Percentiles rank a stretch among this genome's conserved stretches.
These are phyloP conservation scores for Halesus radiatus DNA, from an alignment of 1,140 invertebrate genomes.

Conservation along the genomic window DNA sequence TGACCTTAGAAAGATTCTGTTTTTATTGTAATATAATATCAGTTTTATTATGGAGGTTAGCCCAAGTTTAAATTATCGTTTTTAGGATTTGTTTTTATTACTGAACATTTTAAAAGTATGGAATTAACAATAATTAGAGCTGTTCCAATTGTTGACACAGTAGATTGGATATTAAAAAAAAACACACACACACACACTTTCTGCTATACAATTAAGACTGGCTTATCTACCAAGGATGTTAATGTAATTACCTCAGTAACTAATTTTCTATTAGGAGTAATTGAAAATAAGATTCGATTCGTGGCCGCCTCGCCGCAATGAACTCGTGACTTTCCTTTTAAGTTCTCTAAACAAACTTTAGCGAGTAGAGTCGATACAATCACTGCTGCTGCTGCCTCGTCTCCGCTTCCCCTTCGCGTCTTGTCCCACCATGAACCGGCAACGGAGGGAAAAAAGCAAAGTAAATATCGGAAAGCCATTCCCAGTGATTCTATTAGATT, in stretches of 20 bases:
- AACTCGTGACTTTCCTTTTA: conserved; percentile 14
- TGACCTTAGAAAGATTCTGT: too few species aligned
- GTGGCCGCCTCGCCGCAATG: background rate
- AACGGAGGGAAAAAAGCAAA: conserved; percentile 56
- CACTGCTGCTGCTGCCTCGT: background rate
- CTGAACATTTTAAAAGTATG: too few species aligned
- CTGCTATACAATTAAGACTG: too few species aligned
- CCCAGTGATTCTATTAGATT: conserved; percentile 69
- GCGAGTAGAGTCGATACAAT: conserved; percentile 32
- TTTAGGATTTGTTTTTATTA: too few species aligned
- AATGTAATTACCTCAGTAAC: background rate
- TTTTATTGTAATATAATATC: too few species aligned
- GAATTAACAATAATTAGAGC: too few species aligned
- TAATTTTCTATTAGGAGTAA: conserved; percentile 10
- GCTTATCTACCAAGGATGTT: background rate
- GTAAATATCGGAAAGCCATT: conserved; percentile 71
- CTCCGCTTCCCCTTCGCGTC: too few species aligned
- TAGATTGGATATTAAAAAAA: too few species aligned
- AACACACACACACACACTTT: too few species aligned
- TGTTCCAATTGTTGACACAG: too few species aligned
- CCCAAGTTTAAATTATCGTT: too few species aligned
- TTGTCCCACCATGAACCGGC: background rate
- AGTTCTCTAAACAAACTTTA: background rate
- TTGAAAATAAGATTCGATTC: conserved; percentile 9
- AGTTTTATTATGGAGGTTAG: too few species aligned